These are phyloP conservation scores for Pollenia labialis DNA, from an alignment of 2,888 invertebrate species.

Conservation along the genomic window DNA sequence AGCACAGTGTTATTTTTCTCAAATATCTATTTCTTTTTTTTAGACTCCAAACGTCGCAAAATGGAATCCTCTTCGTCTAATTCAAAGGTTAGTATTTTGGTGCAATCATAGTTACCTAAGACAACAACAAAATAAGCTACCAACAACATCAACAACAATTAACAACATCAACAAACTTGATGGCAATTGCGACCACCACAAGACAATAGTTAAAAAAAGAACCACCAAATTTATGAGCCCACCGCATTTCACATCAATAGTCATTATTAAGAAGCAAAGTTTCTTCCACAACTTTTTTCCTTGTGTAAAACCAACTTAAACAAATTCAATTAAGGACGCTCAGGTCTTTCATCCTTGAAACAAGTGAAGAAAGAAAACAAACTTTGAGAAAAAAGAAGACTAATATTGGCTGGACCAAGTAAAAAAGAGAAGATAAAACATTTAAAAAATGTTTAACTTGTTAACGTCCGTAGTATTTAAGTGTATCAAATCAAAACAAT, in stretches of 20 bases:
- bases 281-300: slow-evolving; percentile 38
- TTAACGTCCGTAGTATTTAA: slow-evolving; percentile 34
- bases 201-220: slow-evolving; percentile 20
- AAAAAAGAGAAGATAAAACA: slow-evolving; percentile 27
- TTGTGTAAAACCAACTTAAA: slow-evolving; percentile 16
- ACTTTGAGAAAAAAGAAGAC: slow-evolving; percentile 27
- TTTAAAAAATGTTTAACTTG: slow-evolving; percentile 36
- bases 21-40: slow-evolving; percentile 38
- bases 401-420: slow-evolving; percentile 68
- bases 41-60: slow-evolving; percentile 93
- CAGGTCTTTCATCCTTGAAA: slow-evolving; percentile 60
- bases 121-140: slow-evolving; percentile 74
- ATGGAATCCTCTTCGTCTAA: slow-evolving; percentile 89
- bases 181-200: slow-evolving; percentile 42
- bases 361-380: slow-evolving; percentile 23
- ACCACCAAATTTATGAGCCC: slow-evolving; percentile 12
- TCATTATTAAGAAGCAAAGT: slow-evolving; percentile 33
- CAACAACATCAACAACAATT: slow-evolving; percentile 69
- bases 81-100: slow-evolving; percentile 93
- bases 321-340: slow-evolving; percentile 33
- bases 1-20: background rate
- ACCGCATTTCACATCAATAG: slow-evolving; percentile 35
- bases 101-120: slow-evolving; percentile 83
- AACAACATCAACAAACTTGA: slow-evolving; percentile 68
- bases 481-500: slow-evolving; percentile 26